A percentile compares a stretch with the other conserved stretches of the same genome.
Evolutionary conservation across 2,888 invertebrate genomes (phyloP).

Genomic region (Taphrorychus bicolor): DNA sequence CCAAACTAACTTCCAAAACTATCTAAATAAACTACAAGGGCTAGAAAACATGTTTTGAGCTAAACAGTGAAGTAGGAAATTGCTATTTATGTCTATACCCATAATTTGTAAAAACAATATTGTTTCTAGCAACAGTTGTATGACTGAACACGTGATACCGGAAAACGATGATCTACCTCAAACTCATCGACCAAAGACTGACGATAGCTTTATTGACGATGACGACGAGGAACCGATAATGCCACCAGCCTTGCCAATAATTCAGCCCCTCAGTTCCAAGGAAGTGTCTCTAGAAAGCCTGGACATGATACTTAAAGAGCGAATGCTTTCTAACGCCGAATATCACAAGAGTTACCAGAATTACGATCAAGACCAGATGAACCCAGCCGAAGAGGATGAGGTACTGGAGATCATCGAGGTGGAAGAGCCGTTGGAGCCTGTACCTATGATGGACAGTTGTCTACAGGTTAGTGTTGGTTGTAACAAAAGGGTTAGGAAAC

Average conservation of each 20-base stretch:
- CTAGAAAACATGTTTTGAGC: too few relatives aligned
- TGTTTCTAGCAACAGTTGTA: not conserved
- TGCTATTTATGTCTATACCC: too few relatives aligned
- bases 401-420: constrained; percentile 80
- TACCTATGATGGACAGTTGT: constrained; percentile 86
- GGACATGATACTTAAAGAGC: constrained; percentile 75
- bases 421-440: constrained; percentile 80
- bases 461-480: too few relatives aligned
- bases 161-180: constrained; percentile 52
- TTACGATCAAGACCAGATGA: constrained; percentile 61
- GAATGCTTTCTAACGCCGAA: constrained; percentile 63
- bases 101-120: too few relatives aligned
- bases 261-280: constrained; percentile 79
- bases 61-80: too few relatives aligned
- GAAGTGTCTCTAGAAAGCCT: constrained; percentile 86
- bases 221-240: constrained; percentile 82
- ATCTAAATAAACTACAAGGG: too few relatives aligned
- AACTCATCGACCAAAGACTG: constrained; percentile 36
- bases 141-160: constrained; percentile 50
- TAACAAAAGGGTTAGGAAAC: too few relatives aligned
- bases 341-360: constrained; percentile 54
- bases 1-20: too few relatives aligned
- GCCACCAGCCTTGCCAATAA: constrained; percentile 81
- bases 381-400: constrained; percentile 67
- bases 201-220: constrained; percentile 67